phyloP scores from a whole-genome alignment of 2,888 invertebrate genomes.

The Patella depressa region DNA sequence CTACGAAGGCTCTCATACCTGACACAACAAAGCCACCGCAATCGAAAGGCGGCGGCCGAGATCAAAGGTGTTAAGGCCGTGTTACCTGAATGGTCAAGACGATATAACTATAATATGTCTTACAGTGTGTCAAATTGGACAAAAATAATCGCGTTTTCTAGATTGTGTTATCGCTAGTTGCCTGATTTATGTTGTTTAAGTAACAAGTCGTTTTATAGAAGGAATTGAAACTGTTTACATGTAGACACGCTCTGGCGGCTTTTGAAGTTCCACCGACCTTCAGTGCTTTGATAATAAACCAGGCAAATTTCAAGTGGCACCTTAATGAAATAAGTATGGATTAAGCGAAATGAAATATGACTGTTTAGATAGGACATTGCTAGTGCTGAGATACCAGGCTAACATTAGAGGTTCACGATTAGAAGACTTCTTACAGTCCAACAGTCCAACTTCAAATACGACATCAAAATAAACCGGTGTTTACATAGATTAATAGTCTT shows the following conservation, averaged over 20 bases:
- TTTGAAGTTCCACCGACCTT: slow-evolving; percentile 7
- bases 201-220: neutral
- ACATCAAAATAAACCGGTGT: slow-evolving; percentile 5
- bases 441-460: neutral
- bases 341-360: slow-evolving; percentile 3
- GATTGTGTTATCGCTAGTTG: slow-evolving; percentile 5
- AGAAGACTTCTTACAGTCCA: too few relatives aligned
- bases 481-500: neutral
- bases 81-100: neutral
- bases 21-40: slow-evolving; percentile 11
- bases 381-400: neutral
- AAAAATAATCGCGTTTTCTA: slow-evolving; percentile 10
- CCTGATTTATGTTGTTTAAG: slow-evolving; percentile 13
- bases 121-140: slow-evolving; percentile 10
- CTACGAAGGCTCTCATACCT: neutral
- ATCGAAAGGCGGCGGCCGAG: slow-evolving; percentile 1
- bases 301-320: neutral
- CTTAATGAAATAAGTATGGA: slow-evolving; percentile 7
- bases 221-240: slow-evolving; percentile 6
- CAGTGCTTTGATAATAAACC: neutral
- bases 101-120: slow-evolving; percentile 10
- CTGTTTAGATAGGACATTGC: slow-evolving; percentile 5
- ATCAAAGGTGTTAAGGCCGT: neutral
- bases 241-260: neutral
- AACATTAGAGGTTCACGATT: too few relatives aligned